These are phyloP conservation scores for Mantis religiosa DNA, from an alignment of 2,888 invertebrate genomes.

Conservation along the genomic window DNA sequence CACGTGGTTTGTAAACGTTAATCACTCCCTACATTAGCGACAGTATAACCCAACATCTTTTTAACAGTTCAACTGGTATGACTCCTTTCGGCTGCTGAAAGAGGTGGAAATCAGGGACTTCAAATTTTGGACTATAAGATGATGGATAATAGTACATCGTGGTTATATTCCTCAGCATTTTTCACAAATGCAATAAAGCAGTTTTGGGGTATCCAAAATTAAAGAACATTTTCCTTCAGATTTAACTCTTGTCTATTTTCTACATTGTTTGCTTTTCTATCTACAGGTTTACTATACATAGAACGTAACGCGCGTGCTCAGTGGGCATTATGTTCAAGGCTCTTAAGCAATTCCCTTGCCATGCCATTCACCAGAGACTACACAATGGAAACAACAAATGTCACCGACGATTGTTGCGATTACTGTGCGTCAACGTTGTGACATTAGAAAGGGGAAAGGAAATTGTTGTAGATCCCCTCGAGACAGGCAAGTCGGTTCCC, in stretches of 20 bases:
- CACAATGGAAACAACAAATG: neutral
- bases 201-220: too few species aligned
- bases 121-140: too few species aligned
- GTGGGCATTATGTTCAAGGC: neutral
- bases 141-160: too few species aligned
- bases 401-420: slow-evolving; percentile 9
- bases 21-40: too few species aligned
- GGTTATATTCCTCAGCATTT: too few species aligned
- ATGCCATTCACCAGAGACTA: neutral
- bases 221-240: too few species aligned
- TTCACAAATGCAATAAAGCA: too few species aligned
- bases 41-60: too few species aligned
- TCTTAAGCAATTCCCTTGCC: neutral
- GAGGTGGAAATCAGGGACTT: too few species aligned
- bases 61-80: too few species aligned
- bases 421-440: slow-evolving; percentile 2
- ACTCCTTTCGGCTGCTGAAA: too few species aligned
- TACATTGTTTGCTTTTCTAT: neutral
- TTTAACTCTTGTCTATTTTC: neutral
- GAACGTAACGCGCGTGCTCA: neutral
- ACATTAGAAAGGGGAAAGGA: neutral
- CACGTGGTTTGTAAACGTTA: too few species aligned
- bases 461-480: neutral
- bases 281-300: neutral
- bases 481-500: neutral